Conservation (phyloP, 2,888 invertebrate species). For the Sylvicola cinctus region DNA sequence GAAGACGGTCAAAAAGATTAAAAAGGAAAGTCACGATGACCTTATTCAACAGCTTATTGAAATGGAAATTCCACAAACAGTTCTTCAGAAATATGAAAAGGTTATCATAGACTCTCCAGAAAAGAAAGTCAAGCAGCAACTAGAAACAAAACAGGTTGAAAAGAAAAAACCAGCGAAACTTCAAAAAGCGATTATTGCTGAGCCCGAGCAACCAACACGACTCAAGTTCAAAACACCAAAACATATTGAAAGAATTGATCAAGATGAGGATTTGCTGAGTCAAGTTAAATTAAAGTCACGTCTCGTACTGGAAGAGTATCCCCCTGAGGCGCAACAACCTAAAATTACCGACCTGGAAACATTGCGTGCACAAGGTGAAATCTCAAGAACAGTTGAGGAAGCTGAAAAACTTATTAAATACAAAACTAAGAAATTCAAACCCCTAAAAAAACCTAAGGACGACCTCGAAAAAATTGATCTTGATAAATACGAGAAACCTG, state of each 20-base stretch:
- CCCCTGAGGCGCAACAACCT: constrained; percentile 33
- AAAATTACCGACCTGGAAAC: constrained; percentile 32
- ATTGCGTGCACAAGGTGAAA: constrained; percentile 37
- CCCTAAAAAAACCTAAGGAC: constrained; percentile 31
- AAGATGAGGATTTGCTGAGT: constrained; percentile 5
- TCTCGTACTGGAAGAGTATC: constrained; percentile 41
- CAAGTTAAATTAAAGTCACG: constrained; percentile 42
- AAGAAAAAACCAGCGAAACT: constrained; percentile 12
- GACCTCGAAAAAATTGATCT: constrained; percentile 32
- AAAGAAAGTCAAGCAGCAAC: constrained; percentile 15
- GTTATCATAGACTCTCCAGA: constrained; percentile 17
- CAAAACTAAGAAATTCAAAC: constrained; percentile 32
- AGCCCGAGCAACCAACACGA: constrained; percentile 5
- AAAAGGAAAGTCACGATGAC: constrained; percentile 20
- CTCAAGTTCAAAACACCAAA: too few species aligned
- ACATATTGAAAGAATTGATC: constrained; percentile 7
- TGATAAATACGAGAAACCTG: constrained; percentile 12
- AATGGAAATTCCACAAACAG: constrained; percentile 24
- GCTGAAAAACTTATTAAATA: constrained; percentile 40
- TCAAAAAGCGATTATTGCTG: constrained; percentile 9
- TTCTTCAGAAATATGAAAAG: constrained; percentile 27
- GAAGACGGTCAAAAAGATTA: constrained; percentile 12
- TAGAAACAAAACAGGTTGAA: constrained; percentile 13
- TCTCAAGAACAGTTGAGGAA: constrained; percentile 51
- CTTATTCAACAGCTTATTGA: constrained; percentile 20